Base-by-base conservation (phyloP, 2,113 vertebrate genomes). In the Ictalurus punctatus region DNA sequence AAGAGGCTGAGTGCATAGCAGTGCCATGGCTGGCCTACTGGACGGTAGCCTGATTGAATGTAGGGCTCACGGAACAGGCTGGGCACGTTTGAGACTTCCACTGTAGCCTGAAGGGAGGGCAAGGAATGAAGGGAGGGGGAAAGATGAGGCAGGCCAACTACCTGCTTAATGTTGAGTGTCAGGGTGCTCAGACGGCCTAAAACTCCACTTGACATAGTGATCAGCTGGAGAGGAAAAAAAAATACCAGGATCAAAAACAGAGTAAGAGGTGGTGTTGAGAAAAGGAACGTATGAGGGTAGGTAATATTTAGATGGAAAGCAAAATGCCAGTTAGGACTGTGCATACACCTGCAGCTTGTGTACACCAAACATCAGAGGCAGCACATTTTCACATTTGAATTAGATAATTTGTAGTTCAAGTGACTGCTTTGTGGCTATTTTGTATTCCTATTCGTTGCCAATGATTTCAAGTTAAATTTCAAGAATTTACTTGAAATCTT, bases 1-100 rank as follows among this genome's bases (percentile, higher is more conserved):
- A 99, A 99, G 91, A 99, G 96, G 93, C 98, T 99, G 58, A 97
- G 90, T 90, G 97, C 93, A 93, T 98, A 98, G 94, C 96, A 98
- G 9, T 94, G 95, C 98, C 98, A 99, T 86, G 96, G 93, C 82
- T 97, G 98, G 56, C 93, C 96, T 0, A 93, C 92, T 27, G 97
- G 97, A 3, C 97, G 96, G 95, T 98, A 99, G 1, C 98, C 98
- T 0, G 96, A 86, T 59, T 94, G 94, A 93, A 99, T 97, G 93
- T 97, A 98, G 0, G 98, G 98, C 94, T 99, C 98, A 0, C 96
- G 95, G 93, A 99, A 99, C 48, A 99, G 95, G 86, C 92, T 92
- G 0, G 97, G 98, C 34, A 99, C 97, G 7, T 98, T 96, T 0
- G 92, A 95, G 86, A 95, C 96, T 0, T 87, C 81, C 30, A 98